Evolutionary conservation across 1,140 invertebrate species (phyloP).

Genomic region (Ladona fulva): DNA sequence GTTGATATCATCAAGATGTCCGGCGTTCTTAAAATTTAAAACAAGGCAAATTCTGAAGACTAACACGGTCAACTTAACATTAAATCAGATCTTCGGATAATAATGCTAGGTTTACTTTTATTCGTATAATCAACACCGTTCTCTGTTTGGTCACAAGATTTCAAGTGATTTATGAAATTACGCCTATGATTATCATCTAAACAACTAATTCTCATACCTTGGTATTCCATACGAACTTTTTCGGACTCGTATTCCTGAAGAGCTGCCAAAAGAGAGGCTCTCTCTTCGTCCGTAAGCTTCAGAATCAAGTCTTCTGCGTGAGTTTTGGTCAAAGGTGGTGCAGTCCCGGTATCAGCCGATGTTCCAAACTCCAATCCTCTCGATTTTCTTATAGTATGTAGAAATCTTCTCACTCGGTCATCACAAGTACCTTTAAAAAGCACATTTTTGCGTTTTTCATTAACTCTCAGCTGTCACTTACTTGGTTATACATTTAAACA

Average conservation of each 20-base stretch:
- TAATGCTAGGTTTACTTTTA: too few relatives aligned
- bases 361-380: not conserved
- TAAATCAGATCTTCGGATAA: too few relatives aligned
- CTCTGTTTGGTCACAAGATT: too few relatives aligned
- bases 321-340: conserved; percentile 45
- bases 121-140: too few relatives aligned
- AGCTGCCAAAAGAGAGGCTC: conserved; percentile 49
- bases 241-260: conserved; percentile 61
- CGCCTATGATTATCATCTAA: not conserved
- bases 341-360: not conserved
- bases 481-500: not conserved
- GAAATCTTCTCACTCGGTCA: not conserved
- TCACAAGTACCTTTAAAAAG: not conserved
- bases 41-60: too few relatives aligned
- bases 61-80: too few relatives aligned
- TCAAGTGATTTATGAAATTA: too few relatives aligned
- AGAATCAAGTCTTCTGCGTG: conserved; percentile 58
- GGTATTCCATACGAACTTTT: conserved; percentile 57
- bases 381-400: not conserved
- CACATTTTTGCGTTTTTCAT: not conserved
- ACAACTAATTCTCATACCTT: conserved; percentile 46
- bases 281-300: conserved; percentile 55
- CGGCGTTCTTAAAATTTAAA: too few relatives aligned
- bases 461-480: not conserved
- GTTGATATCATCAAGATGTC: too few relatives aligned